Evolutionary conservation across 2,797 vertebrate genomes (phyloP).

Genomic region (Pseudomugil tenellus): DNA sequence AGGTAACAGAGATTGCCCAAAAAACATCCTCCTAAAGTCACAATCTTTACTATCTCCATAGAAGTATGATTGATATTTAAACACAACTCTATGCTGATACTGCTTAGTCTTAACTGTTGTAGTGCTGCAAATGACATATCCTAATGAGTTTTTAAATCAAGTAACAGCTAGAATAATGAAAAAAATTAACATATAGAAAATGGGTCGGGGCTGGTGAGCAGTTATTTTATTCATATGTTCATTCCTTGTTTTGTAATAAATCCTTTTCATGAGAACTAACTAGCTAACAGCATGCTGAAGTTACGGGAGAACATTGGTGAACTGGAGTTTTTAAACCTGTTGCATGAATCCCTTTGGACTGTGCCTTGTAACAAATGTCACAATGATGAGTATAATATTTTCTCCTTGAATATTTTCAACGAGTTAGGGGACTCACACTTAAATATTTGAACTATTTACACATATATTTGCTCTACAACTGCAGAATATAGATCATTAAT

Average conservation of each 20-base stretch:
- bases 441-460: not conserved
- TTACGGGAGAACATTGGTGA: slow-evolving; percentile 23
- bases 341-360: slow-evolving; percentile 32
- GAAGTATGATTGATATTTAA: not conserved
- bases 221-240: slow-evolving; percentile 3
- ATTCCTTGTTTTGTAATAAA: slow-evolving; percentile 23
- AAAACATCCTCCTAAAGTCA: no score
- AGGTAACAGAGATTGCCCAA: no score
- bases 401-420: slow-evolving; percentile 3
- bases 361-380: slow-evolving; percentile 15
- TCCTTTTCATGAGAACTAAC: slow-evolving; percentile 20
- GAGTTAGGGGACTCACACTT: not conserved
- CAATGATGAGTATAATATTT: slow-evolving; percentile 41
- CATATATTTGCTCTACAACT: not conserved
- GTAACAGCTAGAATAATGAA: not conserved
- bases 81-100: not conserved
- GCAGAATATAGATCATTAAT: not conserved
- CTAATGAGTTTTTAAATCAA: not conserved
- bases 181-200: no score
- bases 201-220: no score
- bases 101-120: not conserved
- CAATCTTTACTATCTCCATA: no score
- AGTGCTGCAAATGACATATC: not conserved
- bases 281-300: slow-evolving; percentile 15
- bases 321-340: slow-evolving; percentile 42